These are phyloP conservation scores for Pinctada fucata DNA, from an alignment of 2,888 invertebrate species.

Conservation along the genomic window DNA sequence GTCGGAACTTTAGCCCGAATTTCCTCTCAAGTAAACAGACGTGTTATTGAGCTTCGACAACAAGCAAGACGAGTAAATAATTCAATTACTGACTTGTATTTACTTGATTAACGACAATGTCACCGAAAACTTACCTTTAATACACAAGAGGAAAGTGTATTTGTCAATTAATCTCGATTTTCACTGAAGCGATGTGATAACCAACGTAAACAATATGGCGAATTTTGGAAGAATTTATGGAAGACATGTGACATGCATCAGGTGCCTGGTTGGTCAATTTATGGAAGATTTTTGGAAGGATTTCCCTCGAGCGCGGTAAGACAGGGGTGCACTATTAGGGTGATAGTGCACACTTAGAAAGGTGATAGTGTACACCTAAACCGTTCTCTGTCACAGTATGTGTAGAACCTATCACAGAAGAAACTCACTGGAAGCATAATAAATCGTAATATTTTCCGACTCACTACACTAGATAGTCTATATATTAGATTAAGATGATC, in stretches of 20 bases:
- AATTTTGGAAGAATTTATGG: constrained; percentile 2
- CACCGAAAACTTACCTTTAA: neutral
- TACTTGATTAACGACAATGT: neutral
- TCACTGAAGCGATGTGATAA: neutral
- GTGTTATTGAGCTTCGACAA: neutral
- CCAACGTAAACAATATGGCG: neutral
- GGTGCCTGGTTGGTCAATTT: constrained; percentile 2
- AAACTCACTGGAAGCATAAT: no score
- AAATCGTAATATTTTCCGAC: no score
- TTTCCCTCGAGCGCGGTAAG: neutral
- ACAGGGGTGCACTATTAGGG: no score
- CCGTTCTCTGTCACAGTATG: no score
- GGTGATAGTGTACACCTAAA: no score
- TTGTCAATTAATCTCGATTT: neutral
- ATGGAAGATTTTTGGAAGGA: constrained; percentile 4
- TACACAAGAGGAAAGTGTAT: neutral
- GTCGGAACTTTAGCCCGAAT: neutral
- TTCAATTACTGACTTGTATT: neutral
- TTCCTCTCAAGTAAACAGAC: neutral
- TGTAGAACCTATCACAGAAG: no score
- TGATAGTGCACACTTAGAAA: no score
- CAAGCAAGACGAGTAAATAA: neutral
- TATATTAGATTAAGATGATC: no score
- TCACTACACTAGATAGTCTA: no score
- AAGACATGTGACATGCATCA: constrained; percentile 1